These are phyloP conservation scores for Hippocampus zosterae DNA, from an alignment of 2,113 vertebrate genomes.

Conservation along the genomic window DNA sequence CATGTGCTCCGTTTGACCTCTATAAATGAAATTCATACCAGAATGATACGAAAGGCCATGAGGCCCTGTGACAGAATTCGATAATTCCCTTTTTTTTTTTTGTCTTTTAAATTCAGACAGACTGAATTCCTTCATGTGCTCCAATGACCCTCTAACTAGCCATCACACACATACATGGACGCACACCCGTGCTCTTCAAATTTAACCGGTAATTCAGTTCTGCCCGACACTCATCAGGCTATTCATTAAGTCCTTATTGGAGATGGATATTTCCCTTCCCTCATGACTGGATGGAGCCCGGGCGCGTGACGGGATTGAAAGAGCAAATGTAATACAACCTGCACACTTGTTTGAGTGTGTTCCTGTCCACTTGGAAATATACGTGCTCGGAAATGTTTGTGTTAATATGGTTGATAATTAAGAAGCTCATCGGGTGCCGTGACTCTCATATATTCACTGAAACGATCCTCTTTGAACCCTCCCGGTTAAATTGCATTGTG, in stretches of 20 bases:
- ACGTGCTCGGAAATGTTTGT: conserved; percentile 42
- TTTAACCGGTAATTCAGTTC: conserved; percentile 65
- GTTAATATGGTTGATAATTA: conserved; percentile 35
- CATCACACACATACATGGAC: conserved; percentile 14
- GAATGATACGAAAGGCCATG: conserved; percentile 44
- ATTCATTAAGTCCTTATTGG: conserved; percentile 70
- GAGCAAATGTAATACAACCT: conserved; percentile 38
- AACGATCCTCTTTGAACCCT: conserved; percentile 67
- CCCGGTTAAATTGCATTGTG: conserved; percentile 63
- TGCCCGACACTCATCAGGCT: conserved; percentile 65
- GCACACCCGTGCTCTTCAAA: conserved; percentile 44
- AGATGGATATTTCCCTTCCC: conserved; percentile 67
- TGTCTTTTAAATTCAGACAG: conserved; percentile 41
- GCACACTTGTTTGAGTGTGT: conserved; percentile 16
- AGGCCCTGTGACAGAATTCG: conserved; percentile 61
- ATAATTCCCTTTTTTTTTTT: conserved; percentile 36
- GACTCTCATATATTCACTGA: conserved; percentile 35
- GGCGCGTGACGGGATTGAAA: conserved; percentile 54
- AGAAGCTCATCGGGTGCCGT: conserved; percentile 43
- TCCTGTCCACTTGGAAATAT: conserved; percentile 25
- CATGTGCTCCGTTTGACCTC: conserved; percentile 46
- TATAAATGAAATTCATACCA: conserved; percentile 57
- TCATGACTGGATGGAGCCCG: conserved; percentile 58
- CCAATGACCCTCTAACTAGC: conserved; percentile 52
- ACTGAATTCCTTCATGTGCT: conserved; percentile 68